Evolutionary conservation across 2,113 vertebrate genomes (phyloP), one percentile per base, ranked within the genome.

Genomic region (Lycaon pictus): DNA sequence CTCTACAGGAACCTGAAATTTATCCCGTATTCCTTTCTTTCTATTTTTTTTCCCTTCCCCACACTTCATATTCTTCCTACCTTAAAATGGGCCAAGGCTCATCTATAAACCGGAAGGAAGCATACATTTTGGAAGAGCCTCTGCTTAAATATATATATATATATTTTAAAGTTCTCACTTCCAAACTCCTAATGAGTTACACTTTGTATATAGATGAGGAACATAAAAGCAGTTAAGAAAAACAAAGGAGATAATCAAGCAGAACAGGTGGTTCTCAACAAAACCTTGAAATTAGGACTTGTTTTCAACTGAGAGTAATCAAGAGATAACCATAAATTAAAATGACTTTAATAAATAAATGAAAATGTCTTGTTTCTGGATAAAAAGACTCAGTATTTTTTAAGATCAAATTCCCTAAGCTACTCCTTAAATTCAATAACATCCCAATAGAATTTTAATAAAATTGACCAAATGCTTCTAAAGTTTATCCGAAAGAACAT

Each of bases 261-360:
- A 80, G 79, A 97, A 93, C 76, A 92, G 95, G 90, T 97, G 82
- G 87, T 92, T 96, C 88, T 88, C 90, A 95, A 94, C 48, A 97
- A 92, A 96, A 97, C 77, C 90, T 88, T 95, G n/a, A 97, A 95
- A 97, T 95, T 96, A 88, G 72, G 72, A 88, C 53, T 93, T 96
- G n/a, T 93, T 77, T 92, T 96, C 92, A 88, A 37, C 53, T 35
- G 74, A 92, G 56, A 85, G n/a, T 84, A 92, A 97, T 96, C 76
- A 96, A 93, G 23, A 97, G 37, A 88, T 74, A 98, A 80, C 43
- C 22, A 60, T 80, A 94, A 97, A 97, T 95, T 97, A 94, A 97
- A 96, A 95, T 96, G 72, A 87, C 67, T 82, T 88, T 81, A 95
- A 94, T 88, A 95, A 96, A 83, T 63, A 97, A 51, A 58, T 92